Conservation (phyloP, 2,888 invertebrate species). For the Poecilobothrus nobilitatus region DNA sequence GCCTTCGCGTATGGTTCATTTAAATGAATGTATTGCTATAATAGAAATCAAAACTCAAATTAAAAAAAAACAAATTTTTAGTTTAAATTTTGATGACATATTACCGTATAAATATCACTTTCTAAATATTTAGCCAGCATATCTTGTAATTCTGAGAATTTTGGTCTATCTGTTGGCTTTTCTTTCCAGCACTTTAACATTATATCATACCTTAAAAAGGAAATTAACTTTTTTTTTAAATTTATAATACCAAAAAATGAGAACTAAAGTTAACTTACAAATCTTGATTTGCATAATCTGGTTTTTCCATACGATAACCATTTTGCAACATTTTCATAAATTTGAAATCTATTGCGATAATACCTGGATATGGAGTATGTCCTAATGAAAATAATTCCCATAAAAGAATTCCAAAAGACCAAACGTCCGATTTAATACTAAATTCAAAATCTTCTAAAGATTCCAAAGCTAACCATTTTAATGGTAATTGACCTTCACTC, state of each 20-base stretch:
- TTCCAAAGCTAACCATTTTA: conserved; percentile 96
- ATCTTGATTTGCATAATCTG: conserved; percentile 70
- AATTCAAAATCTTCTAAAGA: conserved; percentile 84
- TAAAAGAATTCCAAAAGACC: conserved; percentile 84
- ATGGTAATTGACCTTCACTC: conserved; percentile 74
- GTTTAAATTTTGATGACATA: conserved; percentile 39
- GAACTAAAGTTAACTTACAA: conserved; percentile 51
- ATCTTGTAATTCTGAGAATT: conserved; percentile 67
- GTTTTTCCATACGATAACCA: conserved; percentile 84
- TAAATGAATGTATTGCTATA: conserved; percentile 76
- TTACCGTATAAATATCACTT: conserved; percentile 45
- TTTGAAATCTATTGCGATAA: conserved; percentile 65
- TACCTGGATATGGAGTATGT: conserved; percentile 74
- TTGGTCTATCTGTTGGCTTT: conserved; percentile 67
- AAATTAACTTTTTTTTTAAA: too few species aligned
- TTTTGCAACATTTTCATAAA: conserved; percentile 55
- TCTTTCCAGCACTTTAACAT: conserved; percentile 84
- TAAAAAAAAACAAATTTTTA: conserved; percentile 38
- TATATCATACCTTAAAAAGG: conserved; percentile 52
- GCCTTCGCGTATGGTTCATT: conserved; percentile 68
- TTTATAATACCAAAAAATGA: too few species aligned
- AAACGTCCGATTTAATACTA: conserved; percentile 90
- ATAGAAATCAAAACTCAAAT: conserved; percentile 18
- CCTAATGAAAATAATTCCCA: conserved; percentile 87
- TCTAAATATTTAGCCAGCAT: conserved; percentile 71